Evolutionary conservation across 2,113 vertebrate species (phyloP), one percentile per base, ranked within the genome.

Genomic region (Abramis brama): DNA sequence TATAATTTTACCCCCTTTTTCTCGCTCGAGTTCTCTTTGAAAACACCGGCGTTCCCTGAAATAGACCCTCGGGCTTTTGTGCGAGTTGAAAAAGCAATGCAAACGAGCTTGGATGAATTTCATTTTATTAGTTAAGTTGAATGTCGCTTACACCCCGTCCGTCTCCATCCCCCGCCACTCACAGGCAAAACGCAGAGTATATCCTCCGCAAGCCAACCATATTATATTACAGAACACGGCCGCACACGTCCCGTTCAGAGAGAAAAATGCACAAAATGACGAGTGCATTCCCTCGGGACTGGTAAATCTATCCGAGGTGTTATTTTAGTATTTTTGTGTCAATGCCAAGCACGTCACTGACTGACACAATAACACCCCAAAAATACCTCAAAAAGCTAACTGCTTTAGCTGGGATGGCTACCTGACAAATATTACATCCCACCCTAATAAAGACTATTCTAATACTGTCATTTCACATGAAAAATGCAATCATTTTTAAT

Each of bases 131-230:
- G 74, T 68, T 47, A 62, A 82, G 43, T 47, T 75, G 71, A 47
- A 43, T 60, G 59, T 27, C 76, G 76, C 84, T 86, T 70, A 70
- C 77, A 79, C 84, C 60, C 80, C 47, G 68, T 83, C 82, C 30
- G 82, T 83, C 68, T 83, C 85, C 86, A 88, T 88, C 90, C 87
- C 89, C 85, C 84, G 74, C 87, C 68, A 86, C 52, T 43, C 82
- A 80, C 39, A 45, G 73, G 21, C 71, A 86, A 82, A 73, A 84
- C 77, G 70, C 57, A 77, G 74, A 70, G 78, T 43, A 43, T 80
- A 39, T 82, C 59, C 25, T 64, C 68, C 52, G 79, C 85, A 68
- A 68, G 52, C 73, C 86, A 83, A 66, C 88, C 82, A 78, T 82
- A 76, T 89, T 64, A 85, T 45, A 55, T 68, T 82, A 70, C 57